These are phyloP conservation scores for Tadarida brasiliensis DNA, from an alignment of 2,797 vertebrate species.

Conservation along the genomic window DNA sequence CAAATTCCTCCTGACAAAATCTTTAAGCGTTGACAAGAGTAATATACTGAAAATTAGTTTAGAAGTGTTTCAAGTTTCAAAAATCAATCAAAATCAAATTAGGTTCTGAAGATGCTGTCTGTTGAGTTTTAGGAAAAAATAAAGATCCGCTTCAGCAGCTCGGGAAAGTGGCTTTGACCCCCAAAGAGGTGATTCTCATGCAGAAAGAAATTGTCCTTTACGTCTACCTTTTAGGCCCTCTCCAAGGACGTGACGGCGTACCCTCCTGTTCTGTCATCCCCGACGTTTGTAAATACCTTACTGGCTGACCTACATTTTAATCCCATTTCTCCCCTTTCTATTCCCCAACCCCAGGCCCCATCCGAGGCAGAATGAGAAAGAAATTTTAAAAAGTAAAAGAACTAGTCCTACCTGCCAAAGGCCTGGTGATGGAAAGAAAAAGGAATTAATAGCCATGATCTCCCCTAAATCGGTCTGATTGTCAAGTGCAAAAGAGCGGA, in stretches of 20 bases:
- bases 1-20: slow-evolving; percentile 91
- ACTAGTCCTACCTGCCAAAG: not conserved
- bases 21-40: slow-evolving; percentile 90
- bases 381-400: not conserved
- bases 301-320: slow-evolving; percentile 60
- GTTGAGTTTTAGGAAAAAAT: slow-evolving; percentile 88
- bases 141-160: slow-evolving; percentile 85
- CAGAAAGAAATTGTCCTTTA: slow-evolving; percentile 54
- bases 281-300: slow-evolving; percentile 35
- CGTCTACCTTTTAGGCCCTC: not conserved
- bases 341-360: not conserved
- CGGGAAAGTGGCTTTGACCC: slow-evolving; percentile 73
- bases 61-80: slow-evolving; percentile 91
- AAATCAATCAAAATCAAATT: slow-evolving; percentile 92
- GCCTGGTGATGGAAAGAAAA: not conserved
- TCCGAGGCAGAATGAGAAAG: not conserved
- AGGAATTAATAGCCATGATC: not conserved
- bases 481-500: not conserved
- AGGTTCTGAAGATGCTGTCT: slow-evolving; percentile 89
- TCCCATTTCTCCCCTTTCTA: not conserved
- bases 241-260: not conserved
- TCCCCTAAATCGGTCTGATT: not conserved
- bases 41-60: slow-evolving; percentile 92
- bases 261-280: not conserved
- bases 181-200: slow-evolving; percentile 53